phyloP scores from a whole-genome alignment of 2,113 vertebrate genomes.

The Indicator indicator region DNA sequence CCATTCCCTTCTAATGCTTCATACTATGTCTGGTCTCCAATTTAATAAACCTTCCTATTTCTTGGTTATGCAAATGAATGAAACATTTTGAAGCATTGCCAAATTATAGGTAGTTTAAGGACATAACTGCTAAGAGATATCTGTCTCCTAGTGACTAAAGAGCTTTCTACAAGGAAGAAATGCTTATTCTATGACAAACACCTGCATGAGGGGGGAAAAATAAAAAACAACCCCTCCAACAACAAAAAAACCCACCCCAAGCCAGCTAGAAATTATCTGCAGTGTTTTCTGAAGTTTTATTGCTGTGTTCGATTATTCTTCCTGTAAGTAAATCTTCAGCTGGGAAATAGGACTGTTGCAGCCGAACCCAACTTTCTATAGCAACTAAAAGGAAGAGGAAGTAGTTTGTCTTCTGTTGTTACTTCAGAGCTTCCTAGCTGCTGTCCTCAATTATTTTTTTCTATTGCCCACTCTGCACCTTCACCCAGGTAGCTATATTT shows the following conservation, averaged over 20 bases:
- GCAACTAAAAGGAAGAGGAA: neutral
- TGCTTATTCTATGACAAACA: neutral
- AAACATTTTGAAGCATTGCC: neutral
- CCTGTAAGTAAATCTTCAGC: neutral
- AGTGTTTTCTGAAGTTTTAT: neutral
- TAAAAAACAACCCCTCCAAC: too few relatives aligned
- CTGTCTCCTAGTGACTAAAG: neutral
- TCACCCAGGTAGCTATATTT: accelerated
- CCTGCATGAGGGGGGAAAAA: neutral
- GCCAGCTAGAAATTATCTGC: neutral
- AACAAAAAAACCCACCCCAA: too few relatives aligned
- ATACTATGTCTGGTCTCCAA: neutral
- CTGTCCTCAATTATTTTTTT: neutral
- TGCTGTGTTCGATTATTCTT: neutral
- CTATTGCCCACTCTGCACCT: neutral
- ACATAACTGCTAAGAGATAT: neutral
- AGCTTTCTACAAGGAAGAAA: neutral
- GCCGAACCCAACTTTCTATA: neutral
- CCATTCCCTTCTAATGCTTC: neutral
- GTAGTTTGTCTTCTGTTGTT: neutral
- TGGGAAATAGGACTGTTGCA: neutral
- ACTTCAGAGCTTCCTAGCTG: neutral
- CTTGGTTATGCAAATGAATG: neutral
- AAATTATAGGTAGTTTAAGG: neutral
- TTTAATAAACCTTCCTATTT: neutral